A percentile compares a stretch with the other conserved stretches of the same genome.
These are phyloP conservation scores for Heliocidaris erythrogramma DNA, from an alignment of 35 echinoderm and acorn worm species.

Conservation along the genomic window DNA sequence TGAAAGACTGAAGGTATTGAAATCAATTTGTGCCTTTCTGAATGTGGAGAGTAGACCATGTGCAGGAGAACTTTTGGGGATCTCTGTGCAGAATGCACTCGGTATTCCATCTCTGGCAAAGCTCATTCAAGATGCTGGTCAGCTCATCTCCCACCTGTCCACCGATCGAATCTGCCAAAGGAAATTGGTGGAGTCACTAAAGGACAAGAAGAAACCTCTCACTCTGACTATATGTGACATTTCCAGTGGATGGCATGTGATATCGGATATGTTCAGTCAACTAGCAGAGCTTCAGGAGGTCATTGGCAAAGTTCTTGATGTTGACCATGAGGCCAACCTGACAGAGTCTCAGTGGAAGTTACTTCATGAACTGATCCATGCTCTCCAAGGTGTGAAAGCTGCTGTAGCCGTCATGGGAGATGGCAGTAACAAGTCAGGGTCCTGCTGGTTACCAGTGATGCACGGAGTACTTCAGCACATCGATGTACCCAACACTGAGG, in stretches of 20 bases:
- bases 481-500: not conserved
- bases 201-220: not conserved
- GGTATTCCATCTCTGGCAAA: not conserved
- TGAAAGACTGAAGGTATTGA: conserved; percentile 18
- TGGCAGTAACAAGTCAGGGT: not conserved
- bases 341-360: not conserved
- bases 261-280: conserved; percentile 6
- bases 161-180: not conserved
- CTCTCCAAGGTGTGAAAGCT: conserved; percentile 25
- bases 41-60: conserved; percentile 11
- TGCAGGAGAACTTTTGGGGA: conserved; percentile 20
- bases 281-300: not conserved
- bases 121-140: conserved; percentile 20
- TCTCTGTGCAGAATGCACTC: conserved; percentile 26
- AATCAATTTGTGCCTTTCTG: conserved; percentile 1
- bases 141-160: not conserved
- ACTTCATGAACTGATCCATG: conserved; percentile 11
- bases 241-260: conserved; percentile 7
- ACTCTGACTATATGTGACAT: not conserved
- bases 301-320: conserved; percentile 17
- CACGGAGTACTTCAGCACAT: conserved; percentile 41
- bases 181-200: not conserved
- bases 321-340: not conserved
- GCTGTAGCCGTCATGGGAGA: conserved; percentile 33
- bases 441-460: conserved; percentile 42